Conservation (phyloP, 2,888 invertebrate species). For the Acanthosepion lycidas region DNA sequence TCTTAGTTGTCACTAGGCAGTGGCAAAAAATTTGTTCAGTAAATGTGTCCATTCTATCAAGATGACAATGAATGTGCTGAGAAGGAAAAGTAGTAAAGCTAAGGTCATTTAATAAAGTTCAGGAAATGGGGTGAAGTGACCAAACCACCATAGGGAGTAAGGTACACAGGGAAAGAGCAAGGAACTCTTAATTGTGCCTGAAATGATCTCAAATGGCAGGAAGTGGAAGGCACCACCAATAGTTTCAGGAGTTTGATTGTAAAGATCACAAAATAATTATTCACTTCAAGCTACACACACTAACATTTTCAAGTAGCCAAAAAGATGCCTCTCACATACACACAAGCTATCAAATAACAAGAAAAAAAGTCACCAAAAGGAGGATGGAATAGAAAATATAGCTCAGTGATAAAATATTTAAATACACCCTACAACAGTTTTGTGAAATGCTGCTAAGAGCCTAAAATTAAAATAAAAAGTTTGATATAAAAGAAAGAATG, state of each 20-base stretch:
- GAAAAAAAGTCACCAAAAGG: too few species aligned
- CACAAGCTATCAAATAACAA: not conserved
- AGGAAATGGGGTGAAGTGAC: not conserved
- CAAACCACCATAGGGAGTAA: not conserved
- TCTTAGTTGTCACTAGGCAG: not conserved
- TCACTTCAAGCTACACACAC: not conserved
- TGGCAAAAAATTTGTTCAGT: not conserved
- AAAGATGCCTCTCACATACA: not conserved
- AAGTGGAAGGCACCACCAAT: conserved; percentile 9
- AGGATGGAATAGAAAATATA: not conserved
- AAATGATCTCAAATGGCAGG: not conserved
- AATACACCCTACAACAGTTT: not conserved
- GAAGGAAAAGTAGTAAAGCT: not conserved
- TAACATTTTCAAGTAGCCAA: not conserved
- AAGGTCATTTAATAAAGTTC: not conserved
- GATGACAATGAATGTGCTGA: not conserved
- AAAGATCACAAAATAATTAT: not conserved
- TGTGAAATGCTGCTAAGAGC: not conserved
- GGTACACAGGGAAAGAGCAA: not conserved
- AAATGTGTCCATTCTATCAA: not conserved
- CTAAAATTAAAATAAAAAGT: not conserved
- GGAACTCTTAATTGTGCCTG: not conserved
- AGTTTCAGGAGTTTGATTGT: not conserved
- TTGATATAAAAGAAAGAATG: too few species aligned
- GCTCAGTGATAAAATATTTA: not conserved